These are phyloP conservation scores for Pavo muticus DNA, from an alignment of 2,113 vertebrate genomes.

Conservation along the genomic window DNA sequence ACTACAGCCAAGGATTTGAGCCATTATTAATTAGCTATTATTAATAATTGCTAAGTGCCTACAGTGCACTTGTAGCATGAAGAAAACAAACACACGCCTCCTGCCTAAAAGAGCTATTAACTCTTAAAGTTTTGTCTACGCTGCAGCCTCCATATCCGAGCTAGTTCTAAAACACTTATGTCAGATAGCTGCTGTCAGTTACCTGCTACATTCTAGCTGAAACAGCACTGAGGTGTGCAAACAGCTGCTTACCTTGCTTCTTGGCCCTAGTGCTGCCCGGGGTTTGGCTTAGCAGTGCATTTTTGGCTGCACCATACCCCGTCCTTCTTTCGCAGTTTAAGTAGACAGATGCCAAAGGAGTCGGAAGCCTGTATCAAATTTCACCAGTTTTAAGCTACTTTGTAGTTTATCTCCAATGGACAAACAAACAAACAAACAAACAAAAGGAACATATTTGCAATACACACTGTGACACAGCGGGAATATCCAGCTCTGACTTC, in stretches of 20 bases:
- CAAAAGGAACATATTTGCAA: neutral
- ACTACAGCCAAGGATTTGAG: constrained; percentile 20
- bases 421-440: neutral
- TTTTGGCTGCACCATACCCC: neutral
- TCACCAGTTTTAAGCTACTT: neutral
- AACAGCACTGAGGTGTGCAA: neutral
- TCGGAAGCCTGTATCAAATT: neutral
- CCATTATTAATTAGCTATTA: constrained; percentile 48
- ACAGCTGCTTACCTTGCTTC: neutral
- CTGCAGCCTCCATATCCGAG: neutral
- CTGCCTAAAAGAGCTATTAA: neutral
- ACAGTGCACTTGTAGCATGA: neutral
- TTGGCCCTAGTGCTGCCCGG: neutral
- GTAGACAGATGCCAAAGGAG: neutral
- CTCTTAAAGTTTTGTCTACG: neutral
- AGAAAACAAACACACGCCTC: neutral
- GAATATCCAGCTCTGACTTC: neutral
- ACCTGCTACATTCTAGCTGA: neutral
- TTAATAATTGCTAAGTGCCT: constrained; percentile 9
- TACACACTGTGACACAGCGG: neutral
- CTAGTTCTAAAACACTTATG: neutral
- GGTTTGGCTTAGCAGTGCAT: neutral
- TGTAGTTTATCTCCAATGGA: neutral
- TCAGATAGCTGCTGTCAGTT: neutral
- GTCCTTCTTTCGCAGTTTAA: neutral